Percentiles rank a stretch among this genome's conserved stretches.
These are phyloP conservation scores for Macaca fascicularis DNA, from an alignment of 2,113 vertebrate genomes.

Conservation along the genomic window DNA sequence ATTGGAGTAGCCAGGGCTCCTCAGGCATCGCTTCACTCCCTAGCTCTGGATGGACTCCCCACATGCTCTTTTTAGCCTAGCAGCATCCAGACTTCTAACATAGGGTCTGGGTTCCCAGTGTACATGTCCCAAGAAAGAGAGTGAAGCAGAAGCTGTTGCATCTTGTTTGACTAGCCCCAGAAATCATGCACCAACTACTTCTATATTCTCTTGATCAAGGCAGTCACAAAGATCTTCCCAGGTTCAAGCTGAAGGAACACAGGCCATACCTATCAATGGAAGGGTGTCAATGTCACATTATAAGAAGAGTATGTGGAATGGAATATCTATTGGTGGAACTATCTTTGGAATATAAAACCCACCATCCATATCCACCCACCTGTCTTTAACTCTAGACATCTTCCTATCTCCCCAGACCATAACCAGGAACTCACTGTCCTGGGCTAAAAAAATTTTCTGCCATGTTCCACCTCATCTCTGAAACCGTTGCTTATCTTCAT, in stretches of 20 bases:
- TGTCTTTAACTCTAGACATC: not conserved
- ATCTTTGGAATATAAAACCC: not conserved
- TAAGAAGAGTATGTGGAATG: not conserved
- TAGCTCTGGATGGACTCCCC: not conserved
- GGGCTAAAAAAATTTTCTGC: not conserved
- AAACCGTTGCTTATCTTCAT: not conserved
- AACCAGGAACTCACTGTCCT: not conserved
- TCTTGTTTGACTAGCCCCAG: not conserved
- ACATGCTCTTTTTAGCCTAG: not conserved
- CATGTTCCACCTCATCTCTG: not conserved
- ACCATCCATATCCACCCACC: not conserved
- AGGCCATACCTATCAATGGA: not conserved
- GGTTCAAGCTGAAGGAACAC: not conserved
- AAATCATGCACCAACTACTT: not conserved
- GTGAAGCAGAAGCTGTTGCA: no score
- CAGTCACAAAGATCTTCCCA: not conserved
- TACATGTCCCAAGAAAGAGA: not conserved
- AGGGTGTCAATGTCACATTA: not conserved
- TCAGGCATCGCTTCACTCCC: not conserved
- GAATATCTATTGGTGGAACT: not conserved
- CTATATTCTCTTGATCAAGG: not conserved
- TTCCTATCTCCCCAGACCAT: not conserved
- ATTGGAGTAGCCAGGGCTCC: not conserved
- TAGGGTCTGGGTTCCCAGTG: not conserved
- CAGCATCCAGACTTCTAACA: not conserved